These are phyloP conservation scores for Papilio gigon DNA, from an alignment of 2,888 invertebrate genomes.

Conservation along the genomic window DNA sequence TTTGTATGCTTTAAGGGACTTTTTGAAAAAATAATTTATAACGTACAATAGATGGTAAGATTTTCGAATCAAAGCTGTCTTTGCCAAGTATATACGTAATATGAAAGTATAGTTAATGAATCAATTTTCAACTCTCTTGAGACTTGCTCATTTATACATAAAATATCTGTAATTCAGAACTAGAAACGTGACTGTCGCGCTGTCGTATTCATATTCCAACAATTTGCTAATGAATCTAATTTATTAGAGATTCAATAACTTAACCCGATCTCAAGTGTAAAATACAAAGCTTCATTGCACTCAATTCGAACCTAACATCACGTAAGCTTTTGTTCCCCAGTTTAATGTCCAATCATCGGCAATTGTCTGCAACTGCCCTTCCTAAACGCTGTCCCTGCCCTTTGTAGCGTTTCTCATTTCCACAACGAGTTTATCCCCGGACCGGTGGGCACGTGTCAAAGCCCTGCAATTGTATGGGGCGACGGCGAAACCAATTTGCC, in stretches of 20 bases:
- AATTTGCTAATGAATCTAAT: not conserved
- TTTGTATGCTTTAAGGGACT: no score
- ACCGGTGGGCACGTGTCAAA: constrained; percentile 68
- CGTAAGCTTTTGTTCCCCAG: constrained; percentile 6
- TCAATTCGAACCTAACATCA: constrained; percentile 16
- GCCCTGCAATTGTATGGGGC: constrained; percentile 65
- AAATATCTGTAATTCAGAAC: not conserved
- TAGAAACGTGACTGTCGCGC: not conserved
- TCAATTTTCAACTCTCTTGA: no score
- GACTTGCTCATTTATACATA: no score
- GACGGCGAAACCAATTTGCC: constrained; percentile 70
- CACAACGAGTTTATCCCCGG: constrained; percentile 59
- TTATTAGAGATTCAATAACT: not conserved
- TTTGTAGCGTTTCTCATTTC: constrained; percentile 46
- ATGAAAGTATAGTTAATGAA: no score
- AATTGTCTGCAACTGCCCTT: constrained; percentile 37
- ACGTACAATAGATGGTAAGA: no score
- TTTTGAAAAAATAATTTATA: no score
- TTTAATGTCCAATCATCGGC: constrained; percentile 24
- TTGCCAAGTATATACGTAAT: no score
- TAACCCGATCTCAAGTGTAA: not conserved
- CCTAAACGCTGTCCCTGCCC: constrained; percentile 45
- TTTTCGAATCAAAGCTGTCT: no score
- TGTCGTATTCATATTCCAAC: constrained; percentile 41
- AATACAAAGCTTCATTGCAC: constrained; percentile 18